Evolutionary conservation across 2,113 vertebrate species (phyloP), one percentile per base, ranked within the genome.

Genomic region (Ameiurus melas): DNA sequence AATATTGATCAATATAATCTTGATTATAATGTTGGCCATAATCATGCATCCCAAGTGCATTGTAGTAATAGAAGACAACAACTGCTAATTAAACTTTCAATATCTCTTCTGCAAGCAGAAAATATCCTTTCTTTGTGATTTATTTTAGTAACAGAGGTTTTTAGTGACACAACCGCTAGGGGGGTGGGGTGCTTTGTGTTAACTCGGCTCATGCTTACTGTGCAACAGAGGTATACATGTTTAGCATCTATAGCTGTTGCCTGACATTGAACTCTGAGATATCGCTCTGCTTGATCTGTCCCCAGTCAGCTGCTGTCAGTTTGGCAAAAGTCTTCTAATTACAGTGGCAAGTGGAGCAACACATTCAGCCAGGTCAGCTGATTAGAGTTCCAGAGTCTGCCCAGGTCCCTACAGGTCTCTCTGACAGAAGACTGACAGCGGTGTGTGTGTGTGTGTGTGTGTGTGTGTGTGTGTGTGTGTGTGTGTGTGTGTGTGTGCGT

Each of bases 291-390:
- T n/a, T 83, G 84, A 22, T 55, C 39, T 64, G 62, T 62, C 51
- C 47, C 86, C 60, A 25, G 36, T 36, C 58, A 64, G 81, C 33
- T 81, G 53, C 83, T 83, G 17, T 77, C 17, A 83, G 79, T 85
- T 53, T 77, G 58, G 60, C 51, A 53, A 53, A 87, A 27, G 57
- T 77, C 47, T 86, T 85, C 43, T 90, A 91, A 90, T 91, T 83
- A 66, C 64, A 22, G n/a, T 85, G 87, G 62, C 82, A 88, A 82
- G 70, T 88, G 78, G 81, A 85, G 64, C 30, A 86, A 84, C 84
- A 88, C 14, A 71, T 64, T 73, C 73, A 77, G 66, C 27, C 53
- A 81, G 60, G 71, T 89, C 84, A 85, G 80, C 79, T 81, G 88
- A 87, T 87, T 87, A 78, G 10, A 88, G 33, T 43, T 83, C 85